These are phyloP conservation scores for Asarcornis scutulata DNA, from an alignment of 2,113 vertebrate genomes.

Conservation along the genomic window DNA sequence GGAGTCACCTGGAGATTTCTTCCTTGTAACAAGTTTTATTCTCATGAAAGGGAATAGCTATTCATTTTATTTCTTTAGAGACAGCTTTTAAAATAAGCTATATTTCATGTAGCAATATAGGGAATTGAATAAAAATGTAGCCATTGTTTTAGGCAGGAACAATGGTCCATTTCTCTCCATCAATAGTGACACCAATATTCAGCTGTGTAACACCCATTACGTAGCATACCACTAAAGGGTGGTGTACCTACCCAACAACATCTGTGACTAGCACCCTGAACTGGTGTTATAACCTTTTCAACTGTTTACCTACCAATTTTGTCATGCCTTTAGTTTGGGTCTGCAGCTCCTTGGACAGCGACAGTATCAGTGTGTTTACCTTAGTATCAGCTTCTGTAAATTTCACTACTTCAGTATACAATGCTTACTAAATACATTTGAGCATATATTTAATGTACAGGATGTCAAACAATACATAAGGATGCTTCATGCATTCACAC, in stretches of 20 bases:
- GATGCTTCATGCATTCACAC: neutral
- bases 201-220: neutral
- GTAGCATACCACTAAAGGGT: accelerated
- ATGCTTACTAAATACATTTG: neutral
- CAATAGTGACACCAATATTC: neutral
- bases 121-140: neutral
- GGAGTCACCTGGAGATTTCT: neutral
- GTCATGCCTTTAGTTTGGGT: neutral
- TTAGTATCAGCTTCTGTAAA: neutral
- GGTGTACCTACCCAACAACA: neutral
- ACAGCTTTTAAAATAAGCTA: neutral
- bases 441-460: neutral
- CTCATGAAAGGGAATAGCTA: neutral
- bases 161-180: neutral
- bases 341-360: neutral
- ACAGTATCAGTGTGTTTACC: neutral
- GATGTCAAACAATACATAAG: neutral
- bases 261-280: neutral
- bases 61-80: neutral
- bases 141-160: neutral
- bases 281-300: accelerated
- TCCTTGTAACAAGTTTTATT: neutral
- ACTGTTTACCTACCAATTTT: neutral
- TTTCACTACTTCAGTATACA: neutral
- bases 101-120: neutral